Evolutionary conservation across 2,113 vertebrate genomes (phyloP).

Genomic region (Loxodonta africana): DNA sequence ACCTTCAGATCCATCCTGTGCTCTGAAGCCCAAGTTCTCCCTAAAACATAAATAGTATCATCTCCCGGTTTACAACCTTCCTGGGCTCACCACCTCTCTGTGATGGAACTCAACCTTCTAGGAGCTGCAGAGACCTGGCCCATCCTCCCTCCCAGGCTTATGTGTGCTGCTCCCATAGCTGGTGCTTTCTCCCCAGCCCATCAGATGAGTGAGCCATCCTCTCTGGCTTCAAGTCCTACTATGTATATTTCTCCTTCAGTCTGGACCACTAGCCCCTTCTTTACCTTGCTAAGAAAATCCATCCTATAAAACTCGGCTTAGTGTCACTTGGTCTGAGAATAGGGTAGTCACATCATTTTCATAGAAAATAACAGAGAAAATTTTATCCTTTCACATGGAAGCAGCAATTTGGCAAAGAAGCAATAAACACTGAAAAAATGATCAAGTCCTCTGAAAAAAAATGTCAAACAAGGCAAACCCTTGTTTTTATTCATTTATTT

Average conservation of each 20-base stretch:
- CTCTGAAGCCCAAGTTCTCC: not conserved
- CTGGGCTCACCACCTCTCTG: not conserved
- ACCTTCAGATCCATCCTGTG: not conserved
- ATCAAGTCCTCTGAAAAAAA: not conserved
- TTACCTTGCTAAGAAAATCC: not conserved
- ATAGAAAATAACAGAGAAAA: not conserved
- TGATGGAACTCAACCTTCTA: not conserved
- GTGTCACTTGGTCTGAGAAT: not conserved
- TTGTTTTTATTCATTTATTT: not conserved
- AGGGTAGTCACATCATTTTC: not conserved
- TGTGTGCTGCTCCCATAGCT: fast-evolving
- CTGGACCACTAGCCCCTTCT: no score
- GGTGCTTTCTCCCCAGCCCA: no score
- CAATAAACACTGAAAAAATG: not conserved
- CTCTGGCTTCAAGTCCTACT: no score
- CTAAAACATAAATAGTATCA: not conserved
- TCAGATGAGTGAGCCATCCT: fast-evolving
- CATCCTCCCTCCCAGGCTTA: not conserved
- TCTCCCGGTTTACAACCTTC: not conserved
- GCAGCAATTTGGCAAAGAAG: not conserved
- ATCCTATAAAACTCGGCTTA: not conserved
- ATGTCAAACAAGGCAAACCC: no score
- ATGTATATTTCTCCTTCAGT: not conserved
- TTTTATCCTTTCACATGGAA: not conserved
- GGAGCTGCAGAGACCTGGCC: not conserved